Evolutionary conservation across 2,797 vertebrate genomes (phyloP).

Genomic region (Diglossa cyanea): DNA sequence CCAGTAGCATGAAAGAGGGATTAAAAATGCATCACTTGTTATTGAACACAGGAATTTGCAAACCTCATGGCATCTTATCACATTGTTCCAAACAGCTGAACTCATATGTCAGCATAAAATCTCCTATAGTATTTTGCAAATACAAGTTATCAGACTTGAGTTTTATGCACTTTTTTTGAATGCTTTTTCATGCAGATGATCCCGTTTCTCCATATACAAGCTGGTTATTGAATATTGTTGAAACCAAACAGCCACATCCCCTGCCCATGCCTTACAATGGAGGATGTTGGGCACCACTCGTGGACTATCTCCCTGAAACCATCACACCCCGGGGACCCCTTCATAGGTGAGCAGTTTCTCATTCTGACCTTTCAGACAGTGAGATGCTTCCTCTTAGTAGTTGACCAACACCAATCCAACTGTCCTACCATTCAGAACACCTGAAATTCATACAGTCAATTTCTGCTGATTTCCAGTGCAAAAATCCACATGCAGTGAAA

Average conservation of each 20-base stretch:
- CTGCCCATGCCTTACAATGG: conserved; percentile 96
- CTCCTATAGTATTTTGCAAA: not conserved
- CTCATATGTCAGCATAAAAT: not conserved
- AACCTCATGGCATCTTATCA: not conserved
- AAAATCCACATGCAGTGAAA: not conserved
- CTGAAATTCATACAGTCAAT: not conserved
- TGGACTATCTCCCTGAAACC: conserved; percentile 97
- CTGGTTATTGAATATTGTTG: conserved; percentile 92
- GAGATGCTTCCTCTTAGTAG: not conserved
- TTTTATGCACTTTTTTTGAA: not conserved
- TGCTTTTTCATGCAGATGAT: conserved; percentile 79
- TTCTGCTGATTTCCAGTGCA: not conserved
- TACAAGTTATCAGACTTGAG: not conserved
- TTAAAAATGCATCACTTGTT: conserved; percentile 50
- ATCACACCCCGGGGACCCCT: conserved; percentile 94
- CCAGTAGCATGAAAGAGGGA: conserved; percentile 15
- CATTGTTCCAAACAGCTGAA: not conserved
- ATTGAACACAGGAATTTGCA: conserved; percentile 20
- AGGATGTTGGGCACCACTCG: conserved; percentile 97
- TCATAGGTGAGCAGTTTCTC: conserved; percentile 83
- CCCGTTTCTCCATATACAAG: conserved; percentile 93
- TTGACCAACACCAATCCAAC: not conserved
- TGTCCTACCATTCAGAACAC: not conserved
- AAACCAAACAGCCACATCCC: conserved; percentile 92
- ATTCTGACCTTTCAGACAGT: not conserved